Conservation (phyloP, 2,888 invertebrate species). For the Ptilodon capucinus region DNA sequence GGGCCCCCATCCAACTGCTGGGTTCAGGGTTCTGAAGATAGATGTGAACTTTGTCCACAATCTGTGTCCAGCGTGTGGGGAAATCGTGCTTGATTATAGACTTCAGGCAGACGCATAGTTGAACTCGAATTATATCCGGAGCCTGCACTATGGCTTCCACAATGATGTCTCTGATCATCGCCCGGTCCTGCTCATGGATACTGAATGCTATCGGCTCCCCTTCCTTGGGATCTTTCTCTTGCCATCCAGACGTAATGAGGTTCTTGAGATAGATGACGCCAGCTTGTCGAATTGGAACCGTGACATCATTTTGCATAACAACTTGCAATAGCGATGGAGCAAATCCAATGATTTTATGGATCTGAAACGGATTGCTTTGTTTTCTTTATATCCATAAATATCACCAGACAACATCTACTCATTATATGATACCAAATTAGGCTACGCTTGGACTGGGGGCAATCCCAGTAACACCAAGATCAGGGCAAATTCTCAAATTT, state of each 20-base stretch:
- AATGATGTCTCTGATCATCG: constrained; percentile 94
- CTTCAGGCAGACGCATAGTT: constrained; percentile 95
- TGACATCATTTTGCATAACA: constrained; percentile 94
- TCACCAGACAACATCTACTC: background rate
- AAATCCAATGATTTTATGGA: constrained; percentile 94
- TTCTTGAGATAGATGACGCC: constrained; percentile 99
- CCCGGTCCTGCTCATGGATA: constrained; percentile 98
- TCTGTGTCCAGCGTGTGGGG: constrained; percentile 96
- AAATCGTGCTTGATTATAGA: constrained; percentile 98
- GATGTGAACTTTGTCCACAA: constrained; percentile 97
- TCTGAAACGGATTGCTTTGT: constrained; percentile 51
- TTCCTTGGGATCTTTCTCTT: constrained; percentile 89
- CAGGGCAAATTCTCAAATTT: too few species aligned
- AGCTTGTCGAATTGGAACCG: constrained; percentile 96
- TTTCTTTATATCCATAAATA: background rate
- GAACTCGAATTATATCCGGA: constrained; percentile 94
- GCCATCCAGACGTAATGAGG: constrained; percentile 94
- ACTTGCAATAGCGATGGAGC: constrained; percentile 96
- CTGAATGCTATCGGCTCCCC: constrained; percentile 90
- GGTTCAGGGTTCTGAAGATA: constrained; percentile 96
- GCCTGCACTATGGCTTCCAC: constrained; percentile 98
- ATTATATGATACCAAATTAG: too few species aligned
- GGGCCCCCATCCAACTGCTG: constrained; percentile 94
- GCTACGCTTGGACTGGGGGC: too few species aligned
- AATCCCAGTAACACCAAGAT: too few species aligned